phyloP scores from a whole-genome alignment of 1,140 invertebrate species.

The Phymastichus coffea region DNA sequence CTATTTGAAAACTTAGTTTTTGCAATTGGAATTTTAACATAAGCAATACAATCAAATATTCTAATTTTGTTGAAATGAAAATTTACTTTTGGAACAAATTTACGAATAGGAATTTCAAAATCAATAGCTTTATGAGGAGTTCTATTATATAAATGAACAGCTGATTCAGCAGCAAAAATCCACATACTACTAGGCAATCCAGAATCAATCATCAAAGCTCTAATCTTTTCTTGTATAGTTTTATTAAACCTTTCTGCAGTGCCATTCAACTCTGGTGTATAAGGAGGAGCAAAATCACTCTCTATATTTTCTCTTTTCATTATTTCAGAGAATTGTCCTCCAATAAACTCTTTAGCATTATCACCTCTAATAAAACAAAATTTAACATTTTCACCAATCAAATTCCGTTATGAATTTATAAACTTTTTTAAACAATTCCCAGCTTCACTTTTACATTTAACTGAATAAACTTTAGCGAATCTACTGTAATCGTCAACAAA shows the following conservation, averaged over 20 bases:
- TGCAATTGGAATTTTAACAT: slow-evolving; percentile 9
- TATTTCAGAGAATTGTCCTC: not conserved
- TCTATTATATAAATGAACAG: slow-evolving; percentile 36
- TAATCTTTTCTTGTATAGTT: not conserved
- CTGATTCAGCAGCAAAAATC: slow-evolving; percentile 36
- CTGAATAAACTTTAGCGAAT: slow-evolving; percentile 2
- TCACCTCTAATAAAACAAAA: not conserved
- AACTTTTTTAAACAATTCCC: not conserved
- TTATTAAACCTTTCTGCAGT: slow-evolving; percentile 3
- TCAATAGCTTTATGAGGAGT: slow-evolving; percentile 25
- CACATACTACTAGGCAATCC: slow-evolving; percentile 36
- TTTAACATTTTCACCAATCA: not conserved
- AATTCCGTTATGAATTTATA: slow-evolving; percentile 6
- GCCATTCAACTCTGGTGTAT: slow-evolving; percentile 39
- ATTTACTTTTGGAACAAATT: slow-evolving; percentile 19
- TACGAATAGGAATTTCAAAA: not conserved
- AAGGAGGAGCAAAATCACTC: not conserved
- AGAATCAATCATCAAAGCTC: not conserved
- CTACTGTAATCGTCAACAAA: slow-evolving; percentile 22
- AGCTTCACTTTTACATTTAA: slow-evolving; percentile 9
- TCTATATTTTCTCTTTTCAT: not conserved
- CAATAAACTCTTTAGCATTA: not conserved
- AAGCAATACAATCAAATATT: slow-evolving; percentile 25
- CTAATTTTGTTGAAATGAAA: slow-evolving; percentile 5
- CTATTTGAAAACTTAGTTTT: too few relatives aligned